Base-by-base conservation (phyloP, 2,888 invertebrate species). In the Cheilosia soror region DNA sequence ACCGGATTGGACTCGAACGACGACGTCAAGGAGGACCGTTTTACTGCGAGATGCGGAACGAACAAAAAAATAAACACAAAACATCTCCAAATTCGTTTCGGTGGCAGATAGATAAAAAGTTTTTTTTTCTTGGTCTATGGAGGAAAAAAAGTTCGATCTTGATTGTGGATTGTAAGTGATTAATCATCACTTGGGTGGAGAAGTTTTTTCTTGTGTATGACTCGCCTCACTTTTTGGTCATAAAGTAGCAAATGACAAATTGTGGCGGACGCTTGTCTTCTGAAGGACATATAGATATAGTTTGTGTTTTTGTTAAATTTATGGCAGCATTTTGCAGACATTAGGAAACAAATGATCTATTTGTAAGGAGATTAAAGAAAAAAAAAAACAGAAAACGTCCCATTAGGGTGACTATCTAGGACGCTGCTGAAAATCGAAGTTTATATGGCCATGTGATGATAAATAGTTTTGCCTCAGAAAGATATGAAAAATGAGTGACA, bases 221-320 rank as follows among this genome's bases (percentile, higher is more conserved):
- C 62, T 33, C 51, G 53, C 33, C 44, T 49, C 11, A 49, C 55
- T 53, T 66, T 44, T 55, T 73, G 75, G 58, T 60, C 44, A 78
- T 73, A 57, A 65, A 65, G 49, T 44, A 62, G 29, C 37, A 68
- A 72, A 83, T 85, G 85, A 85, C 85, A 85, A 85, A 85, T 85
- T 81, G 76, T 72, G 76, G 85, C 72, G 71, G 71, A 77, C 76
- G 66, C 37, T 37, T 71, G 76, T 63, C 73, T 47, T 60, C 3
- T 31, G 42, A 49, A 49, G 37, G 65, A 20, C 40, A 58, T 42
- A 51, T 15, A 57, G 63, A 69, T 84, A 75, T 73, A 44, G 44
- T 83, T 78, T n/a, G 15, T 31, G 66, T 76, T 58, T 65, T 47
- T 71, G 11, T 55, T n/a, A 33, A 57, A 58, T 53, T 71, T 65